These are phyloP conservation scores for Aeoliscus strigatus DNA, from an alignment of 2,797 vertebrate genomes.

Conservation along the genomic window DNA sequence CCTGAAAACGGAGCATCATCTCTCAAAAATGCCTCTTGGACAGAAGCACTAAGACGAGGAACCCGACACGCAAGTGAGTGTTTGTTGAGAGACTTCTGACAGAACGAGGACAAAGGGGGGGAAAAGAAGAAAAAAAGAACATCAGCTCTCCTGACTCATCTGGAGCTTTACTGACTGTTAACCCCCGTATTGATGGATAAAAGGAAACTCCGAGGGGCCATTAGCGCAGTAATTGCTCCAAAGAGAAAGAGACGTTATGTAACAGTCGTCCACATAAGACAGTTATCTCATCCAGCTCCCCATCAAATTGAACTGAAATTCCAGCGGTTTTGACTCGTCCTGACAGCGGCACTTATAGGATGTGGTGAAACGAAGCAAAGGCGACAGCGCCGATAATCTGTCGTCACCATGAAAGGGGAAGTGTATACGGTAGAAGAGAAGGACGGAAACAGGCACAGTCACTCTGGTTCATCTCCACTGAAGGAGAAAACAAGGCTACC, in stretches of 20 bases:
- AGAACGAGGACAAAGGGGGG: too few species aligned
- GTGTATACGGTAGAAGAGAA: too few species aligned
- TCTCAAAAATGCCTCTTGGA: too few species aligned
- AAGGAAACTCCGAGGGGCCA: constrained; percentile 28
- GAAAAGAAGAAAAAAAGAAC: too few species aligned
- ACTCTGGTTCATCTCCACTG: too few species aligned
- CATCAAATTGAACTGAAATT: constrained; percentile 31
- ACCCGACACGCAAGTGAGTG: too few species aligned
- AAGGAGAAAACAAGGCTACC: too few species aligned
- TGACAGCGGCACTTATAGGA: constrained; percentile 32
- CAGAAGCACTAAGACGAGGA: too few species aligned
- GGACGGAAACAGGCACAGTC: neutral
- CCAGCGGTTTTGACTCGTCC: constrained; percentile 29
- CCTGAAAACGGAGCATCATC: too few species aligned
- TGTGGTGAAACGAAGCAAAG: constrained; percentile 32
- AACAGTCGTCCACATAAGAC: constrained; percentile 38
- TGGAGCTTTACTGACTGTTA: constrained; percentile 24
- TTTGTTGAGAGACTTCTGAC: too few species aligned
- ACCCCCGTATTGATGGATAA: constrained; percentile 16
- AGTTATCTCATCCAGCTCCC: constrained; percentile 44
- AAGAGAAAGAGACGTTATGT: constrained; percentile 37
- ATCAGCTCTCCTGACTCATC: too few species aligned
- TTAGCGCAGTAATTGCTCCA: constrained; percentile 47
- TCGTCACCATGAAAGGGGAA: constrained; percentile 37
- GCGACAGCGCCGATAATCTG: constrained; percentile 30